A percentile compares a stretch with the other conserved stretches of the same genome.
Conservation (phyloP, 2,113 vertebrate species). For the Vicugna pacos region DNA sequence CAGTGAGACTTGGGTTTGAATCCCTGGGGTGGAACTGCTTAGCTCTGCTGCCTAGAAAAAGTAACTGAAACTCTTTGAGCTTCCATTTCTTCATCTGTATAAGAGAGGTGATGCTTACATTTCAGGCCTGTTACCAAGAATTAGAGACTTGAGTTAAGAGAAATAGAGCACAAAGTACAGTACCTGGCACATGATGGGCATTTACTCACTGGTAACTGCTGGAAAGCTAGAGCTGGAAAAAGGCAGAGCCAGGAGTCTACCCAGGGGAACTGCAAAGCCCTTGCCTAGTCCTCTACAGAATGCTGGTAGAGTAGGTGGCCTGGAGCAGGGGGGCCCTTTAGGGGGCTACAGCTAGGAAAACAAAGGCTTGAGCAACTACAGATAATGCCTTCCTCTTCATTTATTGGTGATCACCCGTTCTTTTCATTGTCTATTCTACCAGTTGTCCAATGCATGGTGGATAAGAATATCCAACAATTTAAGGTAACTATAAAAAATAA, state of each 20-base stretch:
- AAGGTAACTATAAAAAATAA: neutral
- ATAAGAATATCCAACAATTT: neutral
- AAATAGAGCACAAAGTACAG: neutral
- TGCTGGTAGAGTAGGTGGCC: neutral
- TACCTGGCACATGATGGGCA: neutral
- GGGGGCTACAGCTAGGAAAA: neutral
- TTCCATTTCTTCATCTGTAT: neutral
- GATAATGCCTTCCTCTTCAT: neutral
- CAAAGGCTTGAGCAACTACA: neutral
- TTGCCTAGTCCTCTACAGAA: neutral
- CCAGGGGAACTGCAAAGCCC: neutral
- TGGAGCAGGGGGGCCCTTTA: neutral
- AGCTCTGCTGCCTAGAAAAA: neutral
- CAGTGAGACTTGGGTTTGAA: neutral
- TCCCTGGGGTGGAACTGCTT: neutral
- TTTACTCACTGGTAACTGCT: neutral
- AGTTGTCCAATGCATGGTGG: neutral
- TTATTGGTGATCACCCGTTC: neutral
- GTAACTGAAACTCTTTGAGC: neutral
- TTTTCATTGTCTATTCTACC: constrained; percentile 19
- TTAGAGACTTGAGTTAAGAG: neutral
- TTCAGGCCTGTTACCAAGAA: neutral
- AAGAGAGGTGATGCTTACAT: neutral
- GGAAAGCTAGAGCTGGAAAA: neutral
- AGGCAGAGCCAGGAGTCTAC: neutral